phyloP scores from a whole-genome alignment of 1,140 invertebrate species.

The Papilio glaucus region DNA sequence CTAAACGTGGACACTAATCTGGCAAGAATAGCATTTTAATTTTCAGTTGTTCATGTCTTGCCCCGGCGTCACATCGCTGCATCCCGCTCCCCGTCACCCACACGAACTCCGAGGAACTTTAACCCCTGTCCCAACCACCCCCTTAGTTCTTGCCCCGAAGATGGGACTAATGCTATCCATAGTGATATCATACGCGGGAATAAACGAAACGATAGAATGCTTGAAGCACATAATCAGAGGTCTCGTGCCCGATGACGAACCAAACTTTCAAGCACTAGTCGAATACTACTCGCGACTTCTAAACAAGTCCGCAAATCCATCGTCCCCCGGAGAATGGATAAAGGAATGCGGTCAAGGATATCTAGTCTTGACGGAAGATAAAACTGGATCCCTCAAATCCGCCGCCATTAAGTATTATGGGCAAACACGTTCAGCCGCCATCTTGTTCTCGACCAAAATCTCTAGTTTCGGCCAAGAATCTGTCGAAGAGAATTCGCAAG shows the following conservation, averaged over 20 bases:
- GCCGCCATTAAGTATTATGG: conserved; percentile 75
- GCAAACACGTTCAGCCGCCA: conserved; percentile 69
- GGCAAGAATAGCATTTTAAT: conserved; percentile 82
- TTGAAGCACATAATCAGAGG: conserved; percentile 83
- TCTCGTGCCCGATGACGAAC: conserved; percentile 68
- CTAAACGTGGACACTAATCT: conserved; percentile 80
- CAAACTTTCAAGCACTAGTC: conserved; percentile 69
- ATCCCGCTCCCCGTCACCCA: conserved; percentile 63
- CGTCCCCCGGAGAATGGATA: conserved; percentile 64
- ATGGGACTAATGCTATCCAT: conserved; percentile 89
- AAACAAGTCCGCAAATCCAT: conserved; percentile 58
- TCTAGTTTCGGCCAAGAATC: conserved; percentile 82
- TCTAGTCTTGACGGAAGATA: conserved; percentile 72
- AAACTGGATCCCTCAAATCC: conserved; percentile 66
- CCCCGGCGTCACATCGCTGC: conserved; percentile 77
- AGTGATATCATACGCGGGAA: conserved; percentile 88
- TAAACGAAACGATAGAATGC: conserved; percentile 86
- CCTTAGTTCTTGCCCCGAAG: conserved; percentile 56
- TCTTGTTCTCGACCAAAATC: conserved; percentile 81
- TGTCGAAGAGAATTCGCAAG: conserved; percentile 61
- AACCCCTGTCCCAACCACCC: conserved; percentile 55
- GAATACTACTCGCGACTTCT: conserved; percentile 73
- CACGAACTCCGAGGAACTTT: conserved; percentile 45
- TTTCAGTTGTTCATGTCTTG: conserved; percentile 83
- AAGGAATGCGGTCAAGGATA: conserved; percentile 74